Evolutionary conservation across 1,140 invertebrate species (phyloP), one percentile per base, ranked within the genome.

Genomic region (Zaprionus inermis): DNA sequence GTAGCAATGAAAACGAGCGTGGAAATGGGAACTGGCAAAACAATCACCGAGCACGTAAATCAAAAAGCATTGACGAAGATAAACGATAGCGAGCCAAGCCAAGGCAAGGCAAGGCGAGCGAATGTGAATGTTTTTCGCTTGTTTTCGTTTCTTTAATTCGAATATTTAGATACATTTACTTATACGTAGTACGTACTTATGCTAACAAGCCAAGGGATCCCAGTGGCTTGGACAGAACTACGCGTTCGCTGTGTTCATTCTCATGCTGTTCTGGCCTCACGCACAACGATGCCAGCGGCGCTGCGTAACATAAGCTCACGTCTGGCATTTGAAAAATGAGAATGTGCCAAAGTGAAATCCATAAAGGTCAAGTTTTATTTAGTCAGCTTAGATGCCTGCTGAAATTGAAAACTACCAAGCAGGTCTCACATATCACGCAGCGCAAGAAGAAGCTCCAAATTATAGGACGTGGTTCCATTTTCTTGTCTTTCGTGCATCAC

Each of bases 1-100:
- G 55, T 32, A 56, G 18, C 44, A 56, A 34, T 30, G 14, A 36
- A 56, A 56, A 36, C 30, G 16, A 12, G 28, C 30, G 7, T 34
- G 55, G 32, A 57, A 57, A 57, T 57, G 55, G 55, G 30, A 36
- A 22, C 56, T 38, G 56, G 34, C 20, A 38, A 38, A 52, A 68
- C 78, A 81, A 81, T 81, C 78, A 66, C 78, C 67, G 46, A 64
- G 79, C 78, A 81, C 79, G 79, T 81, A 81, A 81, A 81, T 81
- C 79, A 81, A 78, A 79, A 81, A 57, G 24, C 69, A 72, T 77
- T 81, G 79, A 81, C 79, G 73, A 81, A 81, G 79, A 81, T 72
- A 59, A 59, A 41, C 57, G 57, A 38, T 59, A 49, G 44, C 44
- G 44, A 12, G 2, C 38, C 38, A 18, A 44, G n/a, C n/a, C 38